Conservation (phyloP, 2,888 invertebrate genomes). For the Watsonalla cultraria region DNA sequence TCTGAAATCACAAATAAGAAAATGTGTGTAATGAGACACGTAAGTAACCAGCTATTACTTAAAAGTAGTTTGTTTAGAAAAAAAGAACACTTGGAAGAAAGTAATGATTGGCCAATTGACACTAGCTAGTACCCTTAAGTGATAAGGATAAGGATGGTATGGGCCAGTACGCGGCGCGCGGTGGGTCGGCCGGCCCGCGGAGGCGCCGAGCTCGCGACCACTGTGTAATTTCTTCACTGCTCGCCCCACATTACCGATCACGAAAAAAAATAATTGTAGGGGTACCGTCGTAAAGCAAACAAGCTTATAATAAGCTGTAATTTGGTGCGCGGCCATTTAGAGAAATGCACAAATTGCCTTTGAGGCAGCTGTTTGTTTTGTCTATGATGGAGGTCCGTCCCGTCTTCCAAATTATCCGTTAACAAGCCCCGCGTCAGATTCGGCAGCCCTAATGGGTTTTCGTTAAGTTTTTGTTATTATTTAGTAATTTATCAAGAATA, state of each 20-base stretch:
- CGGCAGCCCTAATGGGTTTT: slow-evolving; percentile 78
- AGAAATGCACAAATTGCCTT: slow-evolving; percentile 76
- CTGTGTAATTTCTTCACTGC: slow-evolving; percentile 75
- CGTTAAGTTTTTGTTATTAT: slow-evolving; percentile 74
- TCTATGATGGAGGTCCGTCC: slow-evolving; percentile 76
- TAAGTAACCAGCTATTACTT: too few species aligned
- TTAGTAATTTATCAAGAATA: slow-evolving; percentile 71
- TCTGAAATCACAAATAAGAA: too few species aligned
- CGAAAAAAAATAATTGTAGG: slow-evolving; percentile 77
- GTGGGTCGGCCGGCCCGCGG: slow-evolving; percentile 36
- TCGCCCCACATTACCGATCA: slow-evolving; percentile 73
- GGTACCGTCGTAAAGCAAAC: slow-evolving; percentile 78
- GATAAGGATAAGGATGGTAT: slow-evolving; percentile 32
- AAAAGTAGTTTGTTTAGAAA: too few species aligned
- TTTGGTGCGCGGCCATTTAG: slow-evolving; percentile 77
- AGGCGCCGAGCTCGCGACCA: slow-evolving; percentile 64
- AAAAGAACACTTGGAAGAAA: too few species aligned
- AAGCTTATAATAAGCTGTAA: slow-evolving; percentile 79
- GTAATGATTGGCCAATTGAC: slow-evolving; percentile 2
- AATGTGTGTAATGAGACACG: too few species aligned
- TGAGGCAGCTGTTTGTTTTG: slow-evolving; percentile 77
- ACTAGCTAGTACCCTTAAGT: slow-evolving; percentile 24
- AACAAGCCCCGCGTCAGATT: slow-evolving; percentile 78
- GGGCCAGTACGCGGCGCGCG: slow-evolving; percentile 27
- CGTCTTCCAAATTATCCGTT: slow-evolving; percentile 71